phyloP scores from a whole-genome alignment of 1,140 invertebrate species.

The Magallana gigas region DNA sequence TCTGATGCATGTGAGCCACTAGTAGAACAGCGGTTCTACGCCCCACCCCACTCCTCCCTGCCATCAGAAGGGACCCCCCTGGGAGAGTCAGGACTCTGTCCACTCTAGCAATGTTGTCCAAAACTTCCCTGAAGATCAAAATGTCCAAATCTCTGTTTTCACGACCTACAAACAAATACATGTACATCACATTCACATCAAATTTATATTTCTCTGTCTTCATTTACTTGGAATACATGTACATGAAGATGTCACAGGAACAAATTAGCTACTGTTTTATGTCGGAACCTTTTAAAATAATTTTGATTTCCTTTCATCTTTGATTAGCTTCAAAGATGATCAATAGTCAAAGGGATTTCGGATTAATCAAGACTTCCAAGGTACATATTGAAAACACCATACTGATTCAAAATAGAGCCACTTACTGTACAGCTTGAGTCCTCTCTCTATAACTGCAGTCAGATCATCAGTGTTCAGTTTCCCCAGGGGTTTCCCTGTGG shows the following conservation, averaged over 20 bases:
- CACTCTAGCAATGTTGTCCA: constrained; percentile 84
- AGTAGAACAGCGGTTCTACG: constrained; percentile 87
- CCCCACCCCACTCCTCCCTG: constrained; percentile 88
- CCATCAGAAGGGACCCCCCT: constrained; percentile 86
- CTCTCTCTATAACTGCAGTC: constrained; percentile 83
- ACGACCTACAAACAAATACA: constrained; percentile 77
- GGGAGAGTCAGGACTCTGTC: constrained; percentile 83
- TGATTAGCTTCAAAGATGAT: too few relatives aligned
- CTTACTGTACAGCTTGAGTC: constrained; percentile 85
- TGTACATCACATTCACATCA: neutral
- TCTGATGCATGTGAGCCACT: constrained; percentile 86
- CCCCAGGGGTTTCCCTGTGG: constrained; percentile 82
- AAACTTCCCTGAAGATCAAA: constrained; percentile 84
- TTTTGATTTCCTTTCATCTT: too few relatives aligned
- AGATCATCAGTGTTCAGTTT: constrained; percentile 82
- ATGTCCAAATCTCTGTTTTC: constrained; percentile 83
- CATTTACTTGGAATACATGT: too few relatives aligned
- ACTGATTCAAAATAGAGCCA: neutral
- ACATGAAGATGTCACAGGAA: too few relatives aligned
- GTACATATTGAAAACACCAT: too few relatives aligned
- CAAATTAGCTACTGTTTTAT: too few relatives aligned
- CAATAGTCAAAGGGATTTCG: too few relatives aligned
- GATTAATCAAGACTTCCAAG: too few relatives aligned
- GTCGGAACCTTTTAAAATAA: too few relatives aligned
- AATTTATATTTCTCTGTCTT: neutral